These are phyloP conservation scores for Oscheius onirici DNA, from an alignment of 2,888 invertebrate species.

Conservation along the genomic window DNA sequence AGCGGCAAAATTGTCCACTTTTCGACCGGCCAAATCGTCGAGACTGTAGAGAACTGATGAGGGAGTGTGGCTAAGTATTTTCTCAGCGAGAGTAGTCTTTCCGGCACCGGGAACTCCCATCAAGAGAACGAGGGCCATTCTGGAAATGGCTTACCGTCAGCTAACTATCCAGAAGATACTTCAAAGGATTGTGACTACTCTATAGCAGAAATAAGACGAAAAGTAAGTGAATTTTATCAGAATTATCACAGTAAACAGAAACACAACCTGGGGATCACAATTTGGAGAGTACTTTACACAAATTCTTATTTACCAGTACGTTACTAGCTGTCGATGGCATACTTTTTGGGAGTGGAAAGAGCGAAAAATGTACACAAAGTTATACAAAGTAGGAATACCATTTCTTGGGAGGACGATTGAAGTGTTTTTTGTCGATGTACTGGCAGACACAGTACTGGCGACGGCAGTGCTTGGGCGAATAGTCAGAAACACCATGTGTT, in stretches of 20 bases:
- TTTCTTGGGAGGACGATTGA: slow-evolving; percentile 54
- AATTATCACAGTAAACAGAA: slow-evolving; percentile 14
- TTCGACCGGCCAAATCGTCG: slow-evolving; percentile 19
- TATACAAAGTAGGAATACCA: slow-evolving; percentile 58
- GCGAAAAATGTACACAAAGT: slow-evolving; percentile 1
- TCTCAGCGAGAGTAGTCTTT: slow-evolving; percentile 38
- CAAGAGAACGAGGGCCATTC: slow-evolving; percentile 43
- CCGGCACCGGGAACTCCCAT: slow-evolving; percentile 50
- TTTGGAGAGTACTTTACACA: neutral
- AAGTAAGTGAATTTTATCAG: slow-evolving; percentile 21
- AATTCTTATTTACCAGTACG: slow-evolving; percentile 4
- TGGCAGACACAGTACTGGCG: slow-evolving; percentile 67
- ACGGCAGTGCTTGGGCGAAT: slow-evolving; percentile 66
- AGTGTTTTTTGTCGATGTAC: slow-evolving; percentile 64
- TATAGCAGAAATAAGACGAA: neutral
- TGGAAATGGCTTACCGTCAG: neutral
- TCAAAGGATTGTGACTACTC: neutral
- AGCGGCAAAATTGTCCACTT: slow-evolving; percentile 18
- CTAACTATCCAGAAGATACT: neutral
- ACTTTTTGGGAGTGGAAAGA: neutral
- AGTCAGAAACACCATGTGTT: slow-evolving; percentile 65
- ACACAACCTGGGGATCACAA: slow-evolving; percentile 7
- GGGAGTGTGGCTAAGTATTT: neutral
- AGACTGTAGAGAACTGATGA: neutral
- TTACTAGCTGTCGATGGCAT: slow-evolving; percentile 18